Conservation (phyloP, 1,140 invertebrate genomes). For the Polyergus mexicanus region DNA sequence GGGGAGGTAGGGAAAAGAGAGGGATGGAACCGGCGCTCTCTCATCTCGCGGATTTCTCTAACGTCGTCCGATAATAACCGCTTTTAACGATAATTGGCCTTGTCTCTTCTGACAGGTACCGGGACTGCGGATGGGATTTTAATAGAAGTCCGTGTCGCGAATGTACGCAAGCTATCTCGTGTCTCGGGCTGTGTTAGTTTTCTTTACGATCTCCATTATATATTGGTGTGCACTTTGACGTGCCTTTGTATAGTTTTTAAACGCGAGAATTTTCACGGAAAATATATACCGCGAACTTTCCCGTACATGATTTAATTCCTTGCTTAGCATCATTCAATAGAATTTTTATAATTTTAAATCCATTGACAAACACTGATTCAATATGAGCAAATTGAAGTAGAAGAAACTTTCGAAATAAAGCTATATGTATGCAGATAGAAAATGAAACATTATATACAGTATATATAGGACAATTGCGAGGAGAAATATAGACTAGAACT, state of each 20-base stretch:
- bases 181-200: background rate
- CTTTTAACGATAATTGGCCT: constrained; percentile 52
- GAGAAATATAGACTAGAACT: too few species aligned
- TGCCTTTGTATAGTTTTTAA: background rate
- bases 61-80: constrained; percentile 49
- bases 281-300: background rate
- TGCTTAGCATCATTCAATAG: background rate
- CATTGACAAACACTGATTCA: background rate
- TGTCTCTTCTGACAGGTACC: constrained; percentile 44
- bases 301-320: background rate
- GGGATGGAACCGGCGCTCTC: constrained; percentile 3
- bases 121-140: constrained; percentile 19
- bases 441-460: background rate
- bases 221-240: background rate
- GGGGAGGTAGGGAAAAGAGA: background rate
- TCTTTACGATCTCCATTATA: constrained; percentile 28
- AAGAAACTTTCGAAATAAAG: background rate
- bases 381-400: background rate
- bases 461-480: too few species aligned
- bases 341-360: background rate
- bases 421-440: background rate
- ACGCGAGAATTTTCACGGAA: background rate
- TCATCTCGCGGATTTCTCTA: constrained; percentile 50
- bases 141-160: constrained; percentile 30
- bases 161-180: background rate